phyloP scores from a whole-genome alignment of 2,888 invertebrate species.

The Ryuthela nishihirai region DNA sequence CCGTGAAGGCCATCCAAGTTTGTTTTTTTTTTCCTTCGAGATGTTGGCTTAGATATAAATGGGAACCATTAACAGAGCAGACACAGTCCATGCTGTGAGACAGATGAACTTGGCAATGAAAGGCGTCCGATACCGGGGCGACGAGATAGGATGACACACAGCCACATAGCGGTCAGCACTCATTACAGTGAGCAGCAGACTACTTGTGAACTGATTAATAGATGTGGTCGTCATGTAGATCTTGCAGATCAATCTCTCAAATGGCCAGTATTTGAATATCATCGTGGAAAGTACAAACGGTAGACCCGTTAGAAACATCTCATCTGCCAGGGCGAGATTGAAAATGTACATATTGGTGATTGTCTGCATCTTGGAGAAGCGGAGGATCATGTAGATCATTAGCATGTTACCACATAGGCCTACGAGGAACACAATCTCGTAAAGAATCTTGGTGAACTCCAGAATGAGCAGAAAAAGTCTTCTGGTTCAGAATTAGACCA shows the following conservation, averaged over 20 bases:
- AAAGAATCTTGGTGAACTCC: conserved; percentile 51
- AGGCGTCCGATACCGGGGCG: conserved; percentile 78
- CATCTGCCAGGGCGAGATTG: conserved; percentile 85
- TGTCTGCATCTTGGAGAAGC: conserved; percentile 91
- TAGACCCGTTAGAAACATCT: conserved; percentile 83
- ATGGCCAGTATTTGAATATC: conserved; percentile 74
- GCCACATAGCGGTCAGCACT: no score
- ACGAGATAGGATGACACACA: no score
- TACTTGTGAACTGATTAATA: conserved; percentile 87
- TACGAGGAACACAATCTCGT: no score
- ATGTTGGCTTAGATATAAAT: conserved; percentile 79
- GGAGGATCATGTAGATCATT: conserved; percentile 76
- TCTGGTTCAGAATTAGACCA: no score
- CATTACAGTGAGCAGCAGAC: conserved; percentile 80
- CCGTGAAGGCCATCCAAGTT: no score
- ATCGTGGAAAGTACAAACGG: conserved; percentile 83
- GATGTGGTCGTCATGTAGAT: conserved; percentile 83
- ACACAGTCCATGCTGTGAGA: conserved; percentile 76
- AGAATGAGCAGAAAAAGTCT: neutral
- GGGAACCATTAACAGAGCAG: no score
- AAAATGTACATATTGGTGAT: conserved; percentile 86
- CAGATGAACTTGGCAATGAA: conserved; percentile 75
- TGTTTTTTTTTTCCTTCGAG: neutral
- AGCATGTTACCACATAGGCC: conserved; percentile 83
- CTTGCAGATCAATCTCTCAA: conserved; percentile 81